Evolutionary conservation across 2,797 vertebrate genomes (phyloP), one percentile per base, ranked within the genome.

Genomic region (Aeoliscus strigatus): DNA sequence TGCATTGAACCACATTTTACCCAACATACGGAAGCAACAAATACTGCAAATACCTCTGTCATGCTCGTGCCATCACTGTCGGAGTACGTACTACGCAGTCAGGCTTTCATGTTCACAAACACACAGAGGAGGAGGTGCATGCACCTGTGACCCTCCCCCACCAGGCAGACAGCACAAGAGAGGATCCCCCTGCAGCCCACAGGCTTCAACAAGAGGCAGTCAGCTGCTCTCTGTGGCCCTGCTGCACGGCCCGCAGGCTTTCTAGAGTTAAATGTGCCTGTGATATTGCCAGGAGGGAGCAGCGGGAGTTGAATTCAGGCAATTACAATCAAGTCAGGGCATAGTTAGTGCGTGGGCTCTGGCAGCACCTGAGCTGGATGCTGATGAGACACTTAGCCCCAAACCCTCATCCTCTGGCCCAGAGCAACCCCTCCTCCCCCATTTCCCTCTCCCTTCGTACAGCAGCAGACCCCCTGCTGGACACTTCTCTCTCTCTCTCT

Each of bases 251-350:
- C 76, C 66, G 80, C 75, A 63, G 85, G 73, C 86, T 91, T 90
- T 89, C 89, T 89, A 93, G 93, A 93, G 94, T 98, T 98, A 97
- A 97, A 94, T 91, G 92, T 92, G 91, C 90, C 93, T 91, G 94
- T 91, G 96, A 93, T 96, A 93, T 94, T 94, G 93, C 92, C 93
- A 92, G 87, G 83, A 94, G 95, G 92, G 91, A 98, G 92, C 95
- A 94, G 93, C 94, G 87, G 96, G 96, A 96, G 93, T 90, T 89
- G 94, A 90, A 98, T 98, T 98, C 94, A 92, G 90, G 95, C 96
- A 99, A 99, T 99, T 99, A 99, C 95, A 99, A 99, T 98, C 95
- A 99, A 98, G 94, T 96, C 95, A 96, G 94, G 79, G 94, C 93
- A 92, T 94, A 94, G 93, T 93, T 93, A 91, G 91, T 90, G 92